Evolutionary conservation across 2,888 invertebrate species (phyloP), one percentile per base, ranked within the genome.

Genomic region (Himalopsyche japonica): DNA sequence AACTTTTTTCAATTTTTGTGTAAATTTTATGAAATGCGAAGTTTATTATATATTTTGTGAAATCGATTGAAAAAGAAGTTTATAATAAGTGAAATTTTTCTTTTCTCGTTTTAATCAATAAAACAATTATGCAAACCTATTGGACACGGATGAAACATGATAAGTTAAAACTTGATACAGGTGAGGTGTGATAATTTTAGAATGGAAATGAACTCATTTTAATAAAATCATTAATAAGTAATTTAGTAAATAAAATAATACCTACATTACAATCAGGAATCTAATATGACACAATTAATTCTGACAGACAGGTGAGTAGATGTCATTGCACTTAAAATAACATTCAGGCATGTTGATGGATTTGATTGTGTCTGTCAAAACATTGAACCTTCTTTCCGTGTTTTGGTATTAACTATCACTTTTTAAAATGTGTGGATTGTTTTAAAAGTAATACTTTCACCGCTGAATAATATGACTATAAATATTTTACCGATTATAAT

Each of bases 131-230:
- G 78, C 85, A 76, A 80, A 86, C 85, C 82, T 48, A 86, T 48
- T 18, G 83, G 83, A 70, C 85, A 86, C 8, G 83, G 85, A 82
- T 84, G 81, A 77, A 84, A 79, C 85, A 86, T 86, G 76, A 79
- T 76, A 82, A 34, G 1, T 57, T 57, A 57, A 57, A 57, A 57
- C 6, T 57, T 57, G n/a, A 57, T 10, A 4, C 24, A 57, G 57
- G 57, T 57, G 24, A 57, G 57, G 24, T 20, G 57, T n/a, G 7
- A 57, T 57, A 57, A n/a, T 57, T 20, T 57, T 1, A 20, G 10
- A 57, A 10, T 57, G 20, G 3, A 20, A 15, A 15, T n/a, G 15
- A 4, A 15, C 43, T 43, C 15, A 43, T 43, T 1, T 57, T 8
- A 20, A 57, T 24, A 57, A 57, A 20, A 6, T 20, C 57, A 24